Evolutionary conservation across 2,797 vertebrate genomes (phyloP).

Genomic region (Halcyon smyrnensis): DNA sequence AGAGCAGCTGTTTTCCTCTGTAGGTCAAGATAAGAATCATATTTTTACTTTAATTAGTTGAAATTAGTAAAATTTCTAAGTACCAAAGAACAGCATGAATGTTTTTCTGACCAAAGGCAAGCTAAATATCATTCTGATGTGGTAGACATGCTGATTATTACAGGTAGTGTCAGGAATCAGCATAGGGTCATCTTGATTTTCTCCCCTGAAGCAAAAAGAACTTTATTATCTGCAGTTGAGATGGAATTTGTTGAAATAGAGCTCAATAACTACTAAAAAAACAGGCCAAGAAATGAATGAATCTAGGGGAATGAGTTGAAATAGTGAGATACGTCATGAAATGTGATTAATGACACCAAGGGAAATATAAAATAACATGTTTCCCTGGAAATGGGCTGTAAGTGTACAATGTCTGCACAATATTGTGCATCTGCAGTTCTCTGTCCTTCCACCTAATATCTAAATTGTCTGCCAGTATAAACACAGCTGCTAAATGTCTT

Average conservation of each 20-base stretch:
- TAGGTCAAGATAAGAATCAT: slow-evolving; percentile 6
- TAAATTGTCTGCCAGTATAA: slow-evolving; percentile 82
- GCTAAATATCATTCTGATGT: slow-evolving; percentile 25
- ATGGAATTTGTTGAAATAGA: slow-evolving; percentile 57
- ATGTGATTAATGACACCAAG: slow-evolving; percentile 79
- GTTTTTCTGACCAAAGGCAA: slow-evolving; percentile 33
- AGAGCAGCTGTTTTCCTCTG: slow-evolving; percentile 1
- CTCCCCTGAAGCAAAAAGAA: slow-evolving; percentile 1
- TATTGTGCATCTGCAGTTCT: slow-evolving; percentile 79
- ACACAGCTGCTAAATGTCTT: slow-evolving; percentile 87
- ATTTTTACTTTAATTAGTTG: not conserved
- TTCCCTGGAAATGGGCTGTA: slow-evolving; percentile 70
- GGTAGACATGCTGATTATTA: not conserved
- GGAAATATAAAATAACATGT: slow-evolving; percentile 76
- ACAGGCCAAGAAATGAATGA: slow-evolving; percentile 47
- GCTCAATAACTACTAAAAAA: slow-evolving; percentile 60
- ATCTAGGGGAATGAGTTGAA: slow-evolving; percentile 31
- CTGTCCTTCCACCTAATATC: slow-evolving; percentile 82
- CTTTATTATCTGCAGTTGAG: slow-evolving; percentile 6
- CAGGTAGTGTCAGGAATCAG: slow-evolving; percentile 23
- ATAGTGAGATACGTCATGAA: slow-evolving; percentile 58
- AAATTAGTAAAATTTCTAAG: slow-evolving; percentile 55
- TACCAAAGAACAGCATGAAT: not conserved
- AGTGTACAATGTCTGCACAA: slow-evolving; percentile 76
- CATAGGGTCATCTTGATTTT: slow-evolving; percentile 9